Percentiles rank a stretch among this genome's conserved stretches.
These are phyloP conservation scores for Cabera pusaria DNA, from an alignment of 2,888 invertebrate species.

Conservation along the genomic window DNA sequence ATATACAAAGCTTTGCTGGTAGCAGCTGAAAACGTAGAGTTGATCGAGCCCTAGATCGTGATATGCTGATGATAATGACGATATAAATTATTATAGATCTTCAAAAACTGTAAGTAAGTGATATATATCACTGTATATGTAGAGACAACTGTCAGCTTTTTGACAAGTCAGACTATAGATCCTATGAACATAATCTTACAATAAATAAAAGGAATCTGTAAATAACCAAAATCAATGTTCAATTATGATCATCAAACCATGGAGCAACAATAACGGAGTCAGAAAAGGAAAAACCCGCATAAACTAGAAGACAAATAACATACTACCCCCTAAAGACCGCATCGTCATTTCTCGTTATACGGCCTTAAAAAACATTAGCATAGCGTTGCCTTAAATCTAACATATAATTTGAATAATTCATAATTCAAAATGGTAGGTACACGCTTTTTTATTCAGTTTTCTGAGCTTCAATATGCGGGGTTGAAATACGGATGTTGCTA, in stretches of 20 bases:
- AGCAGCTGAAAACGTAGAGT: no score
- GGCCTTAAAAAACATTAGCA: constrained; percentile 26
- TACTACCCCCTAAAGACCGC: constrained; percentile 20
- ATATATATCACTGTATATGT: no score
- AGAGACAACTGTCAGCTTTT: no score
- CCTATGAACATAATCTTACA: no score
- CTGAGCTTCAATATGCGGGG: constrained; percentile 18
- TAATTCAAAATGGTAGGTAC: constrained; percentile 25
- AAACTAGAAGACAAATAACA: constrained; percentile 22
- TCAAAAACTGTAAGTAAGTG: no score
- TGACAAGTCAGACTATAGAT: no score
- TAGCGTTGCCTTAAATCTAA: constrained; percentile 31
- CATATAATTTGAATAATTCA: constrained; percentile 38
- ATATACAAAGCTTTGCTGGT: no score
- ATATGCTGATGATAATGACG: no score
- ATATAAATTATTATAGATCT: no score
- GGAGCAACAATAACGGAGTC: constrained; percentile 16
- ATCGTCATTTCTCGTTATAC: constrained; percentile 19
- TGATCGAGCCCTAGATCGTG: no score
- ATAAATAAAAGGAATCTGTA: no score
- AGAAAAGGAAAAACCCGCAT: constrained; percentile 16
- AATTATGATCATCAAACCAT: not conserved
- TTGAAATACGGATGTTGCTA: constrained; percentile 29
- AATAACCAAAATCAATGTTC: no score
- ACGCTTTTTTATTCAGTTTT: constrained; percentile 22